A percentile compares a stretch with the other conserved stretches of the same genome.
These are phyloP conservation scores for Chiridota heheva DNA, from an alignment of 35 echinoderm and acorn worm species.

Conservation along the genomic window DNA sequence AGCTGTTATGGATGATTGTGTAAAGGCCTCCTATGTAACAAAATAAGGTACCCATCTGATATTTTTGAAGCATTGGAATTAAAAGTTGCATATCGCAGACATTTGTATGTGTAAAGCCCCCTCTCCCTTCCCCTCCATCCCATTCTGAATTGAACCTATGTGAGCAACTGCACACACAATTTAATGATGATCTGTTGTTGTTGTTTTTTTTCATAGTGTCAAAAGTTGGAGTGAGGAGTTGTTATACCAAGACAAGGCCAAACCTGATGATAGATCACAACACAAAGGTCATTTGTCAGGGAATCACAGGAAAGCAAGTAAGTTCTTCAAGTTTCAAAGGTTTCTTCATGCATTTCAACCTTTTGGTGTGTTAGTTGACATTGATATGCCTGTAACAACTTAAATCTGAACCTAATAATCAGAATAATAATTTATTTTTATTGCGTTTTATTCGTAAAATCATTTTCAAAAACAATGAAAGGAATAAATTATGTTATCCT, in stretches of 20 bases:
- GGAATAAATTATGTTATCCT: background rate
- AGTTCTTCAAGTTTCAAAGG: constrained; percentile 2
- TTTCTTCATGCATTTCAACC: background rate
- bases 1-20: too few relatives aligned
- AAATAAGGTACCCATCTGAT: too few relatives aligned
- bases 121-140: too few relatives aligned
- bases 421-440: background rate
- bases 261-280: constrained; percentile 59
- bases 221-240: constrained; percentile 60
- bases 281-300: constrained; percentile 86
- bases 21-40: too few relatives aligned
- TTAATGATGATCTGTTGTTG: too few relatives aligned
- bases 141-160: too few relatives aligned
- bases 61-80: too few relatives aligned
- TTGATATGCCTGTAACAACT: background rate
- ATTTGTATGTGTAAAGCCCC: too few relatives aligned
- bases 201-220: too few relatives aligned
- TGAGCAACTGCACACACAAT: too few relatives aligned
- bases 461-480: background rate
- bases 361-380: background rate
- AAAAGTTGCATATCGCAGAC: too few relatives aligned
- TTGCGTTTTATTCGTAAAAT: background rate
- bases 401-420: background rate
- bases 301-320: constrained; percentile 85
- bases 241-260: constrained; percentile 59